phyloP scores from a whole-genome alignment of 35 echinoderm and acorn worm genomes.

The Eucidaris tribuloides region DNA sequence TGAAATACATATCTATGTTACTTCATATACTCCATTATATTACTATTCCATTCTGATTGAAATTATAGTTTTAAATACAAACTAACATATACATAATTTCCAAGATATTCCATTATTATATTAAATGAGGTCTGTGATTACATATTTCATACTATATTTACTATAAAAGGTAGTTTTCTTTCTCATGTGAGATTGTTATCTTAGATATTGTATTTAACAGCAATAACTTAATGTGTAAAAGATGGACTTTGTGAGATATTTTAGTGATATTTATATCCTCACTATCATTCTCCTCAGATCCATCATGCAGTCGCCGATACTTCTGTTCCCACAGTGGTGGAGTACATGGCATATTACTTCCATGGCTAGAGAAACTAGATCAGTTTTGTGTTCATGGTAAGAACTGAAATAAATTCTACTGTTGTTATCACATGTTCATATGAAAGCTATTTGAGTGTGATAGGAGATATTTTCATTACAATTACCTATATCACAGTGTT shows the following conservation, averaged over 20 bases:
- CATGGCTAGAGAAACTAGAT: slow-evolving; percentile 86
- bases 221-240: neutral
- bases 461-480: neutral
- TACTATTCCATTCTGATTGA: too few species aligned
- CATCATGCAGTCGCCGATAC: slow-evolving; percentile 34
- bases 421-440: neutral
- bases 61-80: too few species aligned
- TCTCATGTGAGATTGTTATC: too few species aligned
- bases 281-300: slow-evolving; percentile 8
- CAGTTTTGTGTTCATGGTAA: slow-evolving; percentile 77
- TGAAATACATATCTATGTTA: too few species aligned
- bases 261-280: too few species aligned
- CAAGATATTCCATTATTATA: too few species aligned
- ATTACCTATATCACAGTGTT: neutral
- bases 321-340: slow-evolving; percentile 96
- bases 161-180: too few species aligned
- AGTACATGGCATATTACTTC: slow-evolving; percentile 67
- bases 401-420: neutral
- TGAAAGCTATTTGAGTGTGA: neutral
- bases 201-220: neutral
- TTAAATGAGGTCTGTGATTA: too few species aligned
- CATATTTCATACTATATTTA: too few species aligned
- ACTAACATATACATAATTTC: too few species aligned
- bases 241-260: neutral
- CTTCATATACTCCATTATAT: too few species aligned